Percentiles rank a stretch among this genome's conserved stretches.
These are phyloP conservation scores for Gavia stellata DNA, from an alignment of 2,113 vertebrate genomes.

Conservation along the genomic window DNA sequence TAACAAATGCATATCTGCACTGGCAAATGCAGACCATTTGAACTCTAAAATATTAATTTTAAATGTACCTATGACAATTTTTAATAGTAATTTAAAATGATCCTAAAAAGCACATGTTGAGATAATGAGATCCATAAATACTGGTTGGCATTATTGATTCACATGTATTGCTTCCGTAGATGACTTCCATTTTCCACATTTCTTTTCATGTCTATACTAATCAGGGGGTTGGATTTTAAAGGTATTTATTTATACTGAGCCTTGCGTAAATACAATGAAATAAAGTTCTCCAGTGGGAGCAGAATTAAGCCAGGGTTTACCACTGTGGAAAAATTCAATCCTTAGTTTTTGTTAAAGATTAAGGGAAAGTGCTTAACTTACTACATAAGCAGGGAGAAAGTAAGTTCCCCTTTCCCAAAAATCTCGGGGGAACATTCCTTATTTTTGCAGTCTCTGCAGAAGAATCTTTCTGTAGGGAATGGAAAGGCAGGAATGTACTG, in stretches of 20 bases:
- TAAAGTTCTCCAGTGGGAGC: neutral
- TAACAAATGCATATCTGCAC: slow-evolving; percentile 39
- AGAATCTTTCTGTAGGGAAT: neutral
- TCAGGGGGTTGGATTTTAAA: neutral
- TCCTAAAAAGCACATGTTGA: slow-evolving; percentile 54
- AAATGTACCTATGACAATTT: slow-evolving; percentile 56
- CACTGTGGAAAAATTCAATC: neutral
- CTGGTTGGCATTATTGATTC: slow-evolving; percentile 57
- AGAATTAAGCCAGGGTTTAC: neutral
- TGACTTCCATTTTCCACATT: slow-evolving; percentile 46
- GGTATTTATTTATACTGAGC: slow-evolving; percentile 10
- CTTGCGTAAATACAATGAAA: neutral
- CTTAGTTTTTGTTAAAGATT: neutral
- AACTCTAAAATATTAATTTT: slow-evolving; percentile 69
- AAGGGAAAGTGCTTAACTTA: neutral
- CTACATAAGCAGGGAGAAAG: neutral
- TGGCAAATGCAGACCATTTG: slow-evolving; percentile 46
- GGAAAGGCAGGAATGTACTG: neutral
- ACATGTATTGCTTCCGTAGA: slow-evolving; percentile 29
- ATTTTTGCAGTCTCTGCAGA: neutral
- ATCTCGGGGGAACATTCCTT: neutral
- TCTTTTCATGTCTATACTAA: slow-evolving; percentile 14
- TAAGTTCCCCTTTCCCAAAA: neutral
- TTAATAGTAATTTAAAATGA: slow-evolving; percentile 62
- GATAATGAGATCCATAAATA: slow-evolving; percentile 67